Conservation (phyloP, 2,888 invertebrate species). For the Onchidella celtica region DNA sequence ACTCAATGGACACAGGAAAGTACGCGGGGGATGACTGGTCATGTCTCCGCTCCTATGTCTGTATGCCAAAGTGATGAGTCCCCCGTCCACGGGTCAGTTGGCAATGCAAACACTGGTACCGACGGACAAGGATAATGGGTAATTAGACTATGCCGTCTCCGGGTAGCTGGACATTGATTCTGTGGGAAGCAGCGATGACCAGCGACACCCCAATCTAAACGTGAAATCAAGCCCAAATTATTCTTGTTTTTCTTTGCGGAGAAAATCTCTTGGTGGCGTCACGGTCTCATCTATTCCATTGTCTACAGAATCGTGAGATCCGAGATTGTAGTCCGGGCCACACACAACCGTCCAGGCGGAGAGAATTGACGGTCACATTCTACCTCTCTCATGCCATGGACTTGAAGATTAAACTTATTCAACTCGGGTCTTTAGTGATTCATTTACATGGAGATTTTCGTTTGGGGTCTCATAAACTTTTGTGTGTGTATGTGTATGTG, state of each 20-base stretch:
- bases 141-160: background rate
- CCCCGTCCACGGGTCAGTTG: background rate
- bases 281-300: background rate
- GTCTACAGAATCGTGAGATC: background rate
- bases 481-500: no score
- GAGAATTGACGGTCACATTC: no score
- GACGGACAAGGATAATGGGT: background rate
- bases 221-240: background rate
- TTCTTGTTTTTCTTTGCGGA: background rate
- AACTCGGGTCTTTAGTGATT: no score
- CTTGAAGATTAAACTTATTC: no score
- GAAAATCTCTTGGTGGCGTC: background rate
- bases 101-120: background rate
- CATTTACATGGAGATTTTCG: no score
- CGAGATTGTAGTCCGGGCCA: no score
- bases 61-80: background rate
- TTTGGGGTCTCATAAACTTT: no score
- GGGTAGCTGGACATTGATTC: background rate
- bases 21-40: background rate
- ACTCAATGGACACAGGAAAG: background rate
- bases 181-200: background rate
- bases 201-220: background rate
- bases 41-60: background rate
- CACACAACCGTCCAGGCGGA: no score
- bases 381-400: no score